Base-by-base conservation (phyloP, 2,888 invertebrate species). In the Ochlodes sylvanus region DNA sequence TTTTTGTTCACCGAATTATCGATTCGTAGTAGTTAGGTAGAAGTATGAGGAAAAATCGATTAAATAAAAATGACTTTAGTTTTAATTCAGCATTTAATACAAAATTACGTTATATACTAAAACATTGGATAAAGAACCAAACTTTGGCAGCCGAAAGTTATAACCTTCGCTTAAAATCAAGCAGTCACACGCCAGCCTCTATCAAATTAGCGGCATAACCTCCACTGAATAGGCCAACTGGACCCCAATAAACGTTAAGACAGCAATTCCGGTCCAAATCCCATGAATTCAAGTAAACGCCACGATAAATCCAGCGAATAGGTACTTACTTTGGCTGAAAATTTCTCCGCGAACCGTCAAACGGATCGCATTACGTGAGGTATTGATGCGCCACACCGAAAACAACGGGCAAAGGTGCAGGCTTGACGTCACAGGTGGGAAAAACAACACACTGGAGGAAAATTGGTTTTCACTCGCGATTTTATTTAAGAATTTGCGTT, bases 401-500 rank as follows among this genome's bases (percentile, higher is more conserved):
- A 70, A 69, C 57, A n/a, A 44, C 17, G 7, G 32, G 9, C 44
- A 19, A 17, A 44, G 19, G 42, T 66, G 60, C 66, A 66, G 54
- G 50, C 52, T 47, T 73, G 74, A 79, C 77, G 81, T 82, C 82
- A 83, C 84, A 77, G 75, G 77, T 75, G 60, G 60, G 65, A 68
- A 60, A 70, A 80, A 78, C 76, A 76, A 78, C 77, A 81, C 83
- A 81, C 78, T 71, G 71, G 60, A 54, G 54, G 50, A 54, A 69
- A 70, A 73, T 67, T 66, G 65, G 66, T 72, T 77, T 77, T 72
- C 80, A 81, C 81, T 75, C 79, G 72, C 77, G 76, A 76, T 81
- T 78, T 91, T 88, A 87, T 89, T 90, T 87, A 86, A 88, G 81
- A 80, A 85, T 85, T 78, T 77, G 78, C 82, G 80, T 86, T 83